These are phyloP conservation scores for Euphydryas editha DNA, from an alignment of 2,888 invertebrate species.

Conservation along the genomic window DNA sequence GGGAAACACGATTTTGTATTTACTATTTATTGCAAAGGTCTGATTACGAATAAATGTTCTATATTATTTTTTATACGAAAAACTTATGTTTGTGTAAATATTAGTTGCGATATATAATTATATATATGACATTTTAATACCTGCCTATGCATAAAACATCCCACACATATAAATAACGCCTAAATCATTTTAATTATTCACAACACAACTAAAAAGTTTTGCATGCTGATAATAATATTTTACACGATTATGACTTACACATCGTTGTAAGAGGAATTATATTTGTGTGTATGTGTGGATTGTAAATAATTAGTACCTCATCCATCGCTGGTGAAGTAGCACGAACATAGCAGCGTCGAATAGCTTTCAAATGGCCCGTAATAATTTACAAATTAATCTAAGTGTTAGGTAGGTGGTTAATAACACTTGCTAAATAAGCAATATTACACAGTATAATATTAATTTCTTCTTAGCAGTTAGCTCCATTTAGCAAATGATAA, in stretches of 20 bases:
- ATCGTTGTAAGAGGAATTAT: background rate
- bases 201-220: background rate
- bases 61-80: too few species aligned
- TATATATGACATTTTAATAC: too few species aligned
- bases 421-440: background rate
- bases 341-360: background rate
- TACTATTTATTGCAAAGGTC: background rate
- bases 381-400: constrained; percentile 9
- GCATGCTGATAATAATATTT: background rate
- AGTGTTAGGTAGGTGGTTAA: background rate
- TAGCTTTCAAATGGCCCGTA: constrained; percentile 6
- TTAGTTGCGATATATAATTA: too few species aligned
- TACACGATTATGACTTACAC: background rate
- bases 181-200: constrained; percentile 14
- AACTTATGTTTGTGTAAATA: too few species aligned
- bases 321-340: background rate
- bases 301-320: constrained; percentile 11
- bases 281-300: background rate
- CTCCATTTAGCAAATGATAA: background rate
- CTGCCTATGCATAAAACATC: background rate
- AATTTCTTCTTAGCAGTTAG: background rate
- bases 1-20: background rate
- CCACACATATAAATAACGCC: constrained; percentile 10
- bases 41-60: too few species aligned
- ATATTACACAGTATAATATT: background rate